These are phyloP conservation scores for Stigmatopora nigra DNA, from an alignment of 2,113 vertebrate species.

Conservation along the genomic window DNA sequence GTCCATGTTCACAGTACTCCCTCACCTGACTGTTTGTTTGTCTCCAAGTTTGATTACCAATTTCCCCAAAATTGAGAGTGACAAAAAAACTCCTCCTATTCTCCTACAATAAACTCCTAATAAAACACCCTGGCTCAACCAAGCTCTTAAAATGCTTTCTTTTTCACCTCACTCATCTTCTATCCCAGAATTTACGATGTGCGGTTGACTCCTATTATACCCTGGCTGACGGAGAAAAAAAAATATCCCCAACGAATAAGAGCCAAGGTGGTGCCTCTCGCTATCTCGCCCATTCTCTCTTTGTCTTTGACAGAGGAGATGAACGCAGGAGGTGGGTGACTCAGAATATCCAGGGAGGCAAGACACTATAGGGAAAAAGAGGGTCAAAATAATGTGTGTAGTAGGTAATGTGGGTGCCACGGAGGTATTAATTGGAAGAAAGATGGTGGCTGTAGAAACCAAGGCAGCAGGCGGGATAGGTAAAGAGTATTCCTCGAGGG, in stretches of 20 bases:
- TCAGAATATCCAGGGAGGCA: slow-evolving; percentile 2
- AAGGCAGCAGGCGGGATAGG: slow-evolving; percentile 23
- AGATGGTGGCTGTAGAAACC: slow-evolving; percentile 42
- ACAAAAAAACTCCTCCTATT: neutral
- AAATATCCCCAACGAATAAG: neutral
- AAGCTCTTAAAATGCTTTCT: neutral
- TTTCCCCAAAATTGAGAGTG: neutral
- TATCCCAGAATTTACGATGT: slow-evolving; percentile 5
- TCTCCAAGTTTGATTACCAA: neutral
- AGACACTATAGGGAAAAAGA: slow-evolving; percentile 13
- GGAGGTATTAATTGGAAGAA: slow-evolving; percentile 49
- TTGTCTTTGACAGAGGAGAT: neutral
- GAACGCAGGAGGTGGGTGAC: slow-evolving; percentile 3
- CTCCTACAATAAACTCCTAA: slow-evolving; percentile 1
- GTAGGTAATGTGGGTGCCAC: slow-evolving; percentile 26
- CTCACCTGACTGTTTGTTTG: neutral
- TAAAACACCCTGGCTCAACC: slow-evolving; percentile 5
- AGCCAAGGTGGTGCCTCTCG: slow-evolving; percentile 1
- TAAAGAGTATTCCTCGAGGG: slow-evolving; percentile 38
- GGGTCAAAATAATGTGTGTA: slow-evolving; percentile 7
- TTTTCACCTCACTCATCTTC: slow-evolving; percentile 8
- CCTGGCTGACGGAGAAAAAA: neutral
- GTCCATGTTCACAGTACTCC: neutral
- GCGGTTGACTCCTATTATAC: slow-evolving; percentile 11
- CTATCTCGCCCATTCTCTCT: neutral